phyloP scores from a whole-genome alignment of 1,140 invertebrate species.

The Rhizoglyphus robini region DNA sequence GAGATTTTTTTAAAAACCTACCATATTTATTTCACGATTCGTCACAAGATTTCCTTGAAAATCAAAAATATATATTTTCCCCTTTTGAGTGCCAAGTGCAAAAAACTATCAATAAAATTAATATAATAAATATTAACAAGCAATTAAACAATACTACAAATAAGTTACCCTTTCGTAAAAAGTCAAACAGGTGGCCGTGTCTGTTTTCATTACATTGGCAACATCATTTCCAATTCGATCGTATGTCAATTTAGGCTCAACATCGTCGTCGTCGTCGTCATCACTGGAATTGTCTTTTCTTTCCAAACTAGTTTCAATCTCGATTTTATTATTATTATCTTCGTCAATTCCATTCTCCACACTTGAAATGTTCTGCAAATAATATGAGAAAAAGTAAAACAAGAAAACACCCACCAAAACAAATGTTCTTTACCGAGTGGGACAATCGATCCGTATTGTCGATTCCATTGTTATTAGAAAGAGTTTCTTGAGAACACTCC shows the following conservation, averaged over 20 bases:
- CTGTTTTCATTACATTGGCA: slow-evolving; percentile 64
- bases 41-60: slow-evolving; percentile 67
- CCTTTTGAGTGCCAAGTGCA: slow-evolving; percentile 78
- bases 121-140: slow-evolving; percentile 20
- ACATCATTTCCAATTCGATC: slow-evolving; percentile 74
- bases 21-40: not conserved
- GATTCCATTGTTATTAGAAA: no score
- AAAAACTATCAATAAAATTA: slow-evolving; percentile 52
- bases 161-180: slow-evolving; percentile 68
- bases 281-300: not conserved
- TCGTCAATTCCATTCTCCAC: not conserved
- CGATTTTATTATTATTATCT: not conserved
- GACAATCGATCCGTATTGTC: no score
- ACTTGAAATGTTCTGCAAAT: slow-evolving; percentile 14
- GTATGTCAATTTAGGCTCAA: slow-evolving; percentile 85
- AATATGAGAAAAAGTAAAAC: no score
- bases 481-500: no score
- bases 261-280: slow-evolving; percentile 40
- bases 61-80: slow-evolving; percentile 73
- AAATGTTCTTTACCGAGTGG: no score
- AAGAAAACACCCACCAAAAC: no score
- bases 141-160: slow-evolving; percentile 16
- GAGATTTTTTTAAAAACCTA: not conserved
- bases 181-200: slow-evolving; percentile 76
- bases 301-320: not conserved